Evolutionary conservation across 1,140 invertebrate genomes (phyloP), one percentile per base, ranked within the genome.

Genomic region (Philaenus spumarius): DNA sequence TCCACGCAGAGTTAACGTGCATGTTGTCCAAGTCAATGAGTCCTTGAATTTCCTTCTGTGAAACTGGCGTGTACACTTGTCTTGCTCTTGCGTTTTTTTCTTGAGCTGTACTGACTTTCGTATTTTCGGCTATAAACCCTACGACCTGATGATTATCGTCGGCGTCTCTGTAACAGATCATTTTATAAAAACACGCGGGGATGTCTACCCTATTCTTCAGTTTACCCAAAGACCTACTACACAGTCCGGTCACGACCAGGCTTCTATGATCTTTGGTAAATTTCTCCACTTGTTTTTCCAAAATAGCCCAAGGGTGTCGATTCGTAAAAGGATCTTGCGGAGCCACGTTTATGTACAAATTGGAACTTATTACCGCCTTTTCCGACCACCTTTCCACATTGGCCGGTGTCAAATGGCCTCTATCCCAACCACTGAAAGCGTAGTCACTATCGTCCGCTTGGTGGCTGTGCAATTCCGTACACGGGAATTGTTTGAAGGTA

Each of bases 401-500:
- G 19, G 58, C 58, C 2, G 58, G 58, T 15, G 58, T 55, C 22
- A 60, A 47, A 45, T 60, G 58, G 17, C 58, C 58, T 45, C 35
- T 19, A 35, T 60, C 37, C 5, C 20, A 60, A 2, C 50, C 50
- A 26, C 9, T 45, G 5, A 15, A 34, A 5, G 2, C 43, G 23
- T 60, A 55, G 35, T 60, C 58, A 4, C 15, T 17, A 20, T 19
- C 23, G 14, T 17, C 5, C 14, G 17, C 37, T 30, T 55, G 52
- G 46, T 60, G 42, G 14, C 12, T 17, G 9, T 12, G 14, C 9
- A 60, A 14, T 9, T 20, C 11, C 2, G 34, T 17, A 20, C 51
- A 60, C 5, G 50, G 50, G 39, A 7, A 43, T 6, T 14, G 40
- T 43, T 43, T 43, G 20, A 6, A 43, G 5, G 6, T n/a, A 6